These are phyloP conservation scores for Nixonia krombeini DNA, from an alignment of 1,140 invertebrate species.

Conservation along the genomic window DNA sequence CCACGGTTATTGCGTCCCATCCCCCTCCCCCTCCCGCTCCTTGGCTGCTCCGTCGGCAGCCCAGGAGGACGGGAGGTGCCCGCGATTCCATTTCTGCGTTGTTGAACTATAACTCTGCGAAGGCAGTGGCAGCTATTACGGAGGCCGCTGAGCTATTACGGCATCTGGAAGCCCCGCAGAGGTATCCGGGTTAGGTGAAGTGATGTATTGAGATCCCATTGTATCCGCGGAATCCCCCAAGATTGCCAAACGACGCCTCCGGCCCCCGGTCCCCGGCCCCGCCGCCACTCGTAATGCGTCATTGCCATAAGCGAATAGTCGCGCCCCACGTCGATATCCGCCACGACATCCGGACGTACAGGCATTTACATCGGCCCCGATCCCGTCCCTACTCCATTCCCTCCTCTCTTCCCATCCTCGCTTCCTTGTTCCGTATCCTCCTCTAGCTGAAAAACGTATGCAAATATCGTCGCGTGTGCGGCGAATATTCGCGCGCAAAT, in stretches of 20 bases:
- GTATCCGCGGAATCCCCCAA: constrained; percentile 71
- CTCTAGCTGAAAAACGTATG: constrained; percentile 44
- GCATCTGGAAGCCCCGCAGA: constrained; percentile 57
- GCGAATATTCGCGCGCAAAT: constrained; percentile 35
- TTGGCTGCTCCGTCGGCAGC: neutral
- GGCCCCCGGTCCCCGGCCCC: constrained; percentile 5
- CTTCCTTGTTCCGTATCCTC: constrained; percentile 6
- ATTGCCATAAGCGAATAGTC: constrained; percentile 54
- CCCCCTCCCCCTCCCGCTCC: constrained; percentile 8
- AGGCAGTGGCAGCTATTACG: constrained; percentile 68
- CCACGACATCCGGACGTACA: constrained; percentile 16
- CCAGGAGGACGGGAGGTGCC: constrained; percentile 27
- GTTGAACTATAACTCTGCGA: constrained; percentile 69
- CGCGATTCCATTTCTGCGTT: constrained; percentile 65
- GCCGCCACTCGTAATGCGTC: constrained; percentile 66
- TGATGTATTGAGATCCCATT: constrained; percentile 74
- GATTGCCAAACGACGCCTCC: constrained; percentile 69
- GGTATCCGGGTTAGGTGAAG: constrained; percentile 59
- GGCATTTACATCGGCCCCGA: constrained; percentile 22
- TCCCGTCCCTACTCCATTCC: neutral
- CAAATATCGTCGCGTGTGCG: constrained; percentile 47
- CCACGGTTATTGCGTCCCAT: constrained; percentile 57
- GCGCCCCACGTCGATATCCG: constrained; percentile 20
- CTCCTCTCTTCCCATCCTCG: neutral
- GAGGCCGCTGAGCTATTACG: constrained; percentile 67